These are phyloP conservation scores for Bombus difficillimus DNA, from an alignment of 1,140 invertebrate species.

Conservation along the genomic window DNA sequence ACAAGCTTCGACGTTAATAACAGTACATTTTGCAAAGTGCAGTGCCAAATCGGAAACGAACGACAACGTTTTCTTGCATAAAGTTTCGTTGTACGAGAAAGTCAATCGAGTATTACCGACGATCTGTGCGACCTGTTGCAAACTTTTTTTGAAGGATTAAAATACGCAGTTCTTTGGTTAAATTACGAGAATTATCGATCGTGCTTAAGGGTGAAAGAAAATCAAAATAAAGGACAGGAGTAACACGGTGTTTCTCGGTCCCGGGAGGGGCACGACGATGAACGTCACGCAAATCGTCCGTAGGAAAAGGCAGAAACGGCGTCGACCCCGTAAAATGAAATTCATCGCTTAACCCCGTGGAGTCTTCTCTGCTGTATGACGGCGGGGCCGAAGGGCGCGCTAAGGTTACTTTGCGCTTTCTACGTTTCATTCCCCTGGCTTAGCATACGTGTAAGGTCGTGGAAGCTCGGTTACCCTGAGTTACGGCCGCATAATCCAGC, in stretches of 20 bases:
- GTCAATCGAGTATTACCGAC: background rate
- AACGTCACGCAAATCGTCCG: constrained; percentile 47
- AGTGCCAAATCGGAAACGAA: too few species aligned
- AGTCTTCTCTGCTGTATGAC: background rate
- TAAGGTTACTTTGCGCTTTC: constrained; percentile 45
- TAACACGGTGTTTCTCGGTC: background rate
- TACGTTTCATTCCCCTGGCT: constrained; percentile 48
- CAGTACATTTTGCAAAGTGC: background rate
- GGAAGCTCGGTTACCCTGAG: constrained; percentile 58
- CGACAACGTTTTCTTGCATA: too few species aligned
- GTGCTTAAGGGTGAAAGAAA: background rate
- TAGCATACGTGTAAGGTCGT: constrained; percentile 70
- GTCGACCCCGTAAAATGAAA: constrained; percentile 56
- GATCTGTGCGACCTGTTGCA: background rate
- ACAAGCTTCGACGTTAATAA: background rate
- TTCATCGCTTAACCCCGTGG: constrained; percentile 54
- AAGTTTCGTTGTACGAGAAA: too few species aligned
- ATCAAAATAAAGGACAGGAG: constrained; percentile 33
- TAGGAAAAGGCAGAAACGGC: constrained; percentile 47
- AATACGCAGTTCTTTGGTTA: background rate
- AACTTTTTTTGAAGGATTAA: background rate
- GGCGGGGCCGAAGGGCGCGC: background rate
- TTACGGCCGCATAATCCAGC: constrained; percentile 69
- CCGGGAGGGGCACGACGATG: constrained; percentile 1
- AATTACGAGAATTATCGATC: background rate